Percentiles rank a stretch among this genome's conserved stretches.
phyloP scores from a whole-genome alignment of 2,797 vertebrate species.

The Semotilus atromaculatus region DNA sequence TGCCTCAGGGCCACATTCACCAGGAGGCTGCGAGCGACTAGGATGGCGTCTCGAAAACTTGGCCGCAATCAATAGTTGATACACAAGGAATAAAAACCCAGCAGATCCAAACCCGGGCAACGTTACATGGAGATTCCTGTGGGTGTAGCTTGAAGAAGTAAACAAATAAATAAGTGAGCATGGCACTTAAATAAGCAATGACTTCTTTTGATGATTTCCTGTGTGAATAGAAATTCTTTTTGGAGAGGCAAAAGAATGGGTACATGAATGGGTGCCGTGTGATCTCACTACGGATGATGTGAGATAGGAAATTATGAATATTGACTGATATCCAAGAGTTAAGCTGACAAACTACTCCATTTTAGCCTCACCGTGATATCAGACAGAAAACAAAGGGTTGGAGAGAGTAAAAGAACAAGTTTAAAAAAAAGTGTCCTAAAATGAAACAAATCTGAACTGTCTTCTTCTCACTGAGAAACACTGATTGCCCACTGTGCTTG shows the following conservation, averaged over 20 bases:
- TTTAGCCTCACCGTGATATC: conserved; percentile 14
- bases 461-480: conserved; percentile 33
- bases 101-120: conserved; percentile 51
- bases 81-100: conserved; percentile 43
- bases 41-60: conserved; percentile 40
- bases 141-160: conserved; percentile 49
- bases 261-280: conserved; percentile 6
- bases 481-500: conserved; percentile 47
- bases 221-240: conserved; percentile 11
- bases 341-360: conserved; percentile 3
- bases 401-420: conserved; percentile 14
- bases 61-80: conserved; percentile 63
- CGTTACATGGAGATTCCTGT: conserved; percentile 37
- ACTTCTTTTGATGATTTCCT: conserved; percentile 32
- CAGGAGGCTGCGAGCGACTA: conserved; percentile 52
- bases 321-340: conserved; percentile 5
- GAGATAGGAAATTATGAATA: conserved; percentile 19
- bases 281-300: not conserved
- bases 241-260: conserved; percentile 10
- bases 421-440: conserved; percentile 32
- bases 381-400: conserved; percentile 25
- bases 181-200: conserved; percentile 59
- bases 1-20: conserved; percentile 54
- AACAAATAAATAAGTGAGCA: conserved; percentile 59
- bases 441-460: conserved; percentile 30